Evolutionary conservation across 2,797 vertebrate genomes (phyloP).

Genomic region (Sebastes matsubarae): DNA sequence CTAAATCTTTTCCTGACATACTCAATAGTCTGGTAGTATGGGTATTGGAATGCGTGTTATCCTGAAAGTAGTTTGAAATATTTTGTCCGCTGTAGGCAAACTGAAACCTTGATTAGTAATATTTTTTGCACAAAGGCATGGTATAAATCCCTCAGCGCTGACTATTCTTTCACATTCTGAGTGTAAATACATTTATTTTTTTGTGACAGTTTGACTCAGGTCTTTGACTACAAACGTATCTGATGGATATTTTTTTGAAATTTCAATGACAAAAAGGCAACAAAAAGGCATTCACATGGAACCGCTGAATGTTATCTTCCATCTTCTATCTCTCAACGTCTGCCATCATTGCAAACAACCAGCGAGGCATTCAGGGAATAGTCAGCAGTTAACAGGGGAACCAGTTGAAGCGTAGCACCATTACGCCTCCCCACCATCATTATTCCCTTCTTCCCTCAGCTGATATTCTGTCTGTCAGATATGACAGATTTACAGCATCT

Average conservation of each 20-base stretch:
- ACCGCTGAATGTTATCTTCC: neutral
- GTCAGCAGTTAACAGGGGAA: slow-evolving; percentile 14
- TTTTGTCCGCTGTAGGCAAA: too few relatives aligned
- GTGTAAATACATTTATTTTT: neutral
- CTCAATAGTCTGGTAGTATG: too few relatives aligned
- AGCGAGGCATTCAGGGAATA: slow-evolving; percentile 11
- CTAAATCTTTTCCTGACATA: too few relatives aligned
- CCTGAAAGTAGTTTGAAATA: too few relatives aligned
- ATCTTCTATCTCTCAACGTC: neutral
- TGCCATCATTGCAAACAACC: slow-evolving; percentile 6
- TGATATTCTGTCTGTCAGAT: slow-evolving; percentile 34
- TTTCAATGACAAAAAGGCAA: neutral
- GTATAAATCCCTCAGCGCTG: too few relatives aligned
- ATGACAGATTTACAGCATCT: slow-evolving; percentile 36
- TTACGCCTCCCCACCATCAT: slow-evolving; percentile 12
- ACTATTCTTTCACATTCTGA: neutral
- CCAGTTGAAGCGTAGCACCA: slow-evolving; percentile 10
- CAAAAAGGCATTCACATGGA: neutral
- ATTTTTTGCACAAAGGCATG: too few relatives aligned
- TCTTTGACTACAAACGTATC: neutral
- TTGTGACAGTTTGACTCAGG: neutral
- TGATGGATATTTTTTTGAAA: neutral
- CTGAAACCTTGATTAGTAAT: too few relatives aligned
- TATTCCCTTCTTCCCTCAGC: slow-evolving; percentile 18
- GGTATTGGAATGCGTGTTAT: too few relatives aligned